Percentiles rank a stretch among this genome's conserved stretches.
Conservation (phyloP, 2,888 invertebrate genomes). For the Xanthostigma xanthostigma region DNA sequence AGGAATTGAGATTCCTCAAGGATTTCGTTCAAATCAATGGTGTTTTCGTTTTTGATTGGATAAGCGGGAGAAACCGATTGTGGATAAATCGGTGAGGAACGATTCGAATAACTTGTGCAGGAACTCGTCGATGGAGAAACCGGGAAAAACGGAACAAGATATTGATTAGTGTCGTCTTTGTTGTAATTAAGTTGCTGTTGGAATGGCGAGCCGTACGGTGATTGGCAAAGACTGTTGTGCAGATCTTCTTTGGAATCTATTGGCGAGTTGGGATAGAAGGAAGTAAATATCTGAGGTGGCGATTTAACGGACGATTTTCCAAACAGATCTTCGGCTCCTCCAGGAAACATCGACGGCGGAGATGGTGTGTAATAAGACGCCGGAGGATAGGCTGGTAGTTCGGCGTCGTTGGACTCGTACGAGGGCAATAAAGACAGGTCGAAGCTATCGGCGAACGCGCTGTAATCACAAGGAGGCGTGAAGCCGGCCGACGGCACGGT, state of each 20-base stretch:
- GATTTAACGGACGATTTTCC: conserved; percentile 5
- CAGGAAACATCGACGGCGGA: conserved; percentile 27
- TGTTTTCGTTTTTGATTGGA: conserved; percentile 38
- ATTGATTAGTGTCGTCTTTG: conserved; percentile 38
- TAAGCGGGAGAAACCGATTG: conserved; percentile 19
- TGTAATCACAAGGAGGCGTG: conserved; percentile 55
- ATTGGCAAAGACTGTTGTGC: conserved; percentile 27
- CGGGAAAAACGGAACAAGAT: conserved; percentile 32
- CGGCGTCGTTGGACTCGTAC: conserved; percentile 27
- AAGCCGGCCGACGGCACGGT: conserved; percentile 64
- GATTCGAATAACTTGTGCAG: conserved; percentile 36
- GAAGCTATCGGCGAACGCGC: conserved; percentile 46
- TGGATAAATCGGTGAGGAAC: conserved; percentile 31
- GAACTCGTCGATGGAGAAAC: conserved; percentile 40
- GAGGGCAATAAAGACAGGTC: conserved; percentile 59
- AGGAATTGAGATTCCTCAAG: conserved; percentile 39
- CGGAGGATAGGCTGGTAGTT: conserved; percentile 39
- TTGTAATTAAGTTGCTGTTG: conserved; percentile 16
- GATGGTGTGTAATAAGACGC: conserved; percentile 22
- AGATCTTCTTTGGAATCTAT: conserved; percentile 25
- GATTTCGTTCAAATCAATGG: conserved; percentile 44
- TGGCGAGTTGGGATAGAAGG: conserved; percentile 22
- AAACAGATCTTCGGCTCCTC: conserved; percentile 31
- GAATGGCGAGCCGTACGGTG: conserved; percentile 20
- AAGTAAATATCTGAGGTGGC: conserved; percentile 24